These are phyloP conservation scores for Sterna hirundo DNA, from an alignment of 2,113 vertebrate species.

Conservation along the genomic window DNA sequence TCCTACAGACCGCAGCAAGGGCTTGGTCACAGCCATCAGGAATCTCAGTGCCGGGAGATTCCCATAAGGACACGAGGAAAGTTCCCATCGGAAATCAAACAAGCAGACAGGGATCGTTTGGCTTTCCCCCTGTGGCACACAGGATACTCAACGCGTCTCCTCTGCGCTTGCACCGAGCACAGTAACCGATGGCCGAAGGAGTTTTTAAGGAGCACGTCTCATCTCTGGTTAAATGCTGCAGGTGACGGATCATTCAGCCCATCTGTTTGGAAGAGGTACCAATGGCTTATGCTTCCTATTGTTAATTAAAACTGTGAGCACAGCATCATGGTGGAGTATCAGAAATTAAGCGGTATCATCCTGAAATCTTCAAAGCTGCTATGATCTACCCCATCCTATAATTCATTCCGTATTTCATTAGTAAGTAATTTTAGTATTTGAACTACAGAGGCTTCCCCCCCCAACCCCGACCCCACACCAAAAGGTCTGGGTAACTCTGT, in stretches of 20 bases:
- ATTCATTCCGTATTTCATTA: neutral
- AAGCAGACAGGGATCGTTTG: accelerated
- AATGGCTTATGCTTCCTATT: neutral
- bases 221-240: neutral
- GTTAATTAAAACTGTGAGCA: neutral
- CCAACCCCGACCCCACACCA: too few relatives aligned
- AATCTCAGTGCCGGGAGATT: accelerated
- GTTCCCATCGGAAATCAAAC: neutral
- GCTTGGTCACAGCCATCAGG: accelerated
- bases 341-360: neutral
- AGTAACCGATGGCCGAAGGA: neutral
- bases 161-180: accelerated
- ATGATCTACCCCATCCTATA: neutral
- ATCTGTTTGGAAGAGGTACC: neutral
- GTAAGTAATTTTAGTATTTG: neutral
- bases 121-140: neutral
- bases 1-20: neutral
- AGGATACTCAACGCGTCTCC: accelerated
- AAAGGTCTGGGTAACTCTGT: neutral
- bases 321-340: neutral
- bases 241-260: neutral
- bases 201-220: accelerated
- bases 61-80: accelerated
- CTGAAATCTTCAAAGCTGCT: neutral
- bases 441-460: neutral